Evolutionary conservation across 2,113 vertebrate genomes (phyloP), one percentile per base, ranked within the genome.

Genomic region (Hyperopisus bebe): DNA sequence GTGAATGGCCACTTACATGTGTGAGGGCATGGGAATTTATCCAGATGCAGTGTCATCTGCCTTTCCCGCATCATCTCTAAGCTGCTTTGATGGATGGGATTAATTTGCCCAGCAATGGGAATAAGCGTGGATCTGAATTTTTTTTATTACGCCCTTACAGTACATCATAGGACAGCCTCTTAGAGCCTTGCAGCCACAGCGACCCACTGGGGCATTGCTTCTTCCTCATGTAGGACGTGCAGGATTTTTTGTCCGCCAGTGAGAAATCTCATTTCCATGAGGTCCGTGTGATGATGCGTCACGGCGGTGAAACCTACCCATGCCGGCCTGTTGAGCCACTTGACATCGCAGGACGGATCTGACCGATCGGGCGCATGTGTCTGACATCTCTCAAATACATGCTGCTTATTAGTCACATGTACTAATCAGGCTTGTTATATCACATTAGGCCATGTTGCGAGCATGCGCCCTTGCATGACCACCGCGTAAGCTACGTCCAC

Each of bases 1-100:
- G 90, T 93, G 92, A 74, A 91, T 92, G 95, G 94, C 94, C 95
- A 94, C 95, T 94, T 95, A 94, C 94, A 95, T 92, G 92, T 93
- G 91, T 90, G 92, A 92, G 91, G 90, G 90, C 48, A 62, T 74
- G 83, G 55, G 88, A 89, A 58, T 8, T 48, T 35, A 90, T 74
- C 88, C 90, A 66, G 62, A 55, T 87, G n/a, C 50, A 35, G 27
- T 89, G 53, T 55, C n/a, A 27, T 24, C 82, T 47, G 24, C 42
- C 44, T 44, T 21, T 47, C 39, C 82, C 19, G 0, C 82, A 1
- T 88, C 55, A 62, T 46, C 53, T 44, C 15, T 48, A 48, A 42
- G 42, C 39, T 48, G 42, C 51, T 88, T 27, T 88, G 87, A 46
- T 46, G 15, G 74, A 39, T 47, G 13, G 58, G 87, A 70, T 88